phyloP scores from a whole-genome alignment of 2,797 vertebrate species.

The Odontamblyopus lacepedii region DNA sequence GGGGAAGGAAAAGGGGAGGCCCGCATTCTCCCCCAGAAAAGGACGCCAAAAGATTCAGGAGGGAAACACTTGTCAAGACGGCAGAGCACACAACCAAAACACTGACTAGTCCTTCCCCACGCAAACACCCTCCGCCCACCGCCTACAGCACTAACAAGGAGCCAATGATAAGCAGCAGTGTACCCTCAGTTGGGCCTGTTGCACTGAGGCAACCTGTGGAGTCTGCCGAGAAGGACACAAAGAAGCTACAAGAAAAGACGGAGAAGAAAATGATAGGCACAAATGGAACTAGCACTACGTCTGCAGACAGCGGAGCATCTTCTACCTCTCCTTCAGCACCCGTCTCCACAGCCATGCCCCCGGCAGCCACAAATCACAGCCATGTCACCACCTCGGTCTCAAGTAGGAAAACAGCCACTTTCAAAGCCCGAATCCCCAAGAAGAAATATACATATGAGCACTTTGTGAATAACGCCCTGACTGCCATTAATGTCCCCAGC shows the following conservation, averaged over 20 bases:
- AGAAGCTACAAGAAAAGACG: constrained; percentile 52
- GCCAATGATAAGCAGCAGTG: constrained; percentile 57
- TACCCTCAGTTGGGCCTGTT: constrained; percentile 49
- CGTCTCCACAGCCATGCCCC: constrained; percentile 41
- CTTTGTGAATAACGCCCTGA: constrained; percentile 63
- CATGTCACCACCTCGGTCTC: constrained; percentile 72
- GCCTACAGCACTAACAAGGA: constrained; percentile 56
- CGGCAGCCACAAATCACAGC: constrained; percentile 59
- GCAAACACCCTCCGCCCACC: constrained; percentile 60
- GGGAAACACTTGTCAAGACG: constrained; percentile 59
- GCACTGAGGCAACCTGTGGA: constrained; percentile 64
- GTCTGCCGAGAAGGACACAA: constrained; percentile 40
- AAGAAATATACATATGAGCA: constrained; percentile 85
- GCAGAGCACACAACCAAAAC: constrained; percentile 55
- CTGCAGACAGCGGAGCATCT: constrained; percentile 53
- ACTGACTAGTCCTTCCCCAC: constrained; percentile 42
- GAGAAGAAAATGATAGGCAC: constrained; percentile 52
- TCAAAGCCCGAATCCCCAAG: constrained; percentile 89
- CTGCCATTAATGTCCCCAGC: constrained; percentile 65
- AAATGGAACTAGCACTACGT: constrained; percentile 49
- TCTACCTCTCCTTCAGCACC: constrained; percentile 55
- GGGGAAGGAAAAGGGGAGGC: constrained; percentile 73
- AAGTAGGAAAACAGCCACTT: constrained; percentile 90
- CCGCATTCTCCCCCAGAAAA: constrained; percentile 70
- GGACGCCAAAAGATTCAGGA: constrained; percentile 73